Conservation (phyloP, 2,888 invertebrate genomes). For the Caenorhabditis japonica region DNA sequence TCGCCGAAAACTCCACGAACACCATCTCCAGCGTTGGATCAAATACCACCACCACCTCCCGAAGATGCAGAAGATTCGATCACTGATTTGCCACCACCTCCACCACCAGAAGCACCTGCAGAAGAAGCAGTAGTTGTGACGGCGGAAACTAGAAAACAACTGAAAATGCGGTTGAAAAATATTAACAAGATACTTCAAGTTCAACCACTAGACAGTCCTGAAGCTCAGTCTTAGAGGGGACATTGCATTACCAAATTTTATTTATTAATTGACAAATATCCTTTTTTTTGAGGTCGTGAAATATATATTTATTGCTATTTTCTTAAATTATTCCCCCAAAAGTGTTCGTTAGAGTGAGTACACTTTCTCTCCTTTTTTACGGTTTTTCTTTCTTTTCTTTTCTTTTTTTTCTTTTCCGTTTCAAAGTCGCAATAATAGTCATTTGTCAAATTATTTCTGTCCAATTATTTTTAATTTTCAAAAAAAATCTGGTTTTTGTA, state of each 20-base stretch:
- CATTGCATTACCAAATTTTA: no score
- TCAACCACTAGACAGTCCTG: no score
- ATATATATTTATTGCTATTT: no score
- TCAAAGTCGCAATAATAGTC: slow-evolving; percentile 1
- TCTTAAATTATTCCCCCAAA: not conserved
- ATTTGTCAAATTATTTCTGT: slow-evolving; percentile 7
- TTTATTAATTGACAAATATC: no score
- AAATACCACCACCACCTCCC: not conserved
- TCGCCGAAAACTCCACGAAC: slow-evolving; percentile 2
- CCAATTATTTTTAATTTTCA: no score
- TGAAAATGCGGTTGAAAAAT: slow-evolving; percentile 18
- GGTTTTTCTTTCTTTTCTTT: slow-evolving; percentile 1
- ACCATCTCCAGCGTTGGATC: slow-evolving; percentile 4
- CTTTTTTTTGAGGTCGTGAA: no score
- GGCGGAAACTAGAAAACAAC: slow-evolving; percentile 12
- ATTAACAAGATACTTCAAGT: slow-evolving; percentile 20
- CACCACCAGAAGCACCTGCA: not conserved
- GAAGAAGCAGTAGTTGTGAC: slow-evolving; percentile 2
- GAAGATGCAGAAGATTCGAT: no score
- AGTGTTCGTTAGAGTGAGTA: not conserved
- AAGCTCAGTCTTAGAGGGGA: no score
- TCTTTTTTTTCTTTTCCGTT: not conserved
- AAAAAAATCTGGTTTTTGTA: not conserved
- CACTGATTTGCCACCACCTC: slow-evolving; percentile 22
- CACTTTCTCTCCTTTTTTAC: slow-evolving; percentile 1